A percentile compares a stretch with the other conserved stretches of the same genome.
phyloP scores from a whole-genome alignment of 2,113 vertebrate species.

The Oceanodroma tethys region DNA sequence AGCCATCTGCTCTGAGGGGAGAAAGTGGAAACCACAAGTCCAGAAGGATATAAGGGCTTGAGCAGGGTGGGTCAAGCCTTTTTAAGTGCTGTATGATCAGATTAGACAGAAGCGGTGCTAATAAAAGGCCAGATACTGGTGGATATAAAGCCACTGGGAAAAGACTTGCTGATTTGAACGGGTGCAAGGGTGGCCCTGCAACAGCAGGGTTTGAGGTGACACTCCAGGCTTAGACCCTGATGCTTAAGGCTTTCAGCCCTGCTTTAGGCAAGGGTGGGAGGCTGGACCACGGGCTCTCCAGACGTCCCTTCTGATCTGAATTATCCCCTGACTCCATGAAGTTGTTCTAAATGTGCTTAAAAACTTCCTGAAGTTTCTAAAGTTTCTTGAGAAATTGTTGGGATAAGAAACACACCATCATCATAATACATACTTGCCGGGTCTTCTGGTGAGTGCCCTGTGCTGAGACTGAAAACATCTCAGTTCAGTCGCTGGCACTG shows the following conservation, averaged over 20 bases:
- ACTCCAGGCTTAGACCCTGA: neutral
- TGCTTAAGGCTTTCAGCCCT: neutral
- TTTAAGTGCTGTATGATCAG: neutral
- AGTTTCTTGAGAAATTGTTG: neutral
- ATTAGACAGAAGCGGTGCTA: neutral
- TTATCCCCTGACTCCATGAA: neutral
- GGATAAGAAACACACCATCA: neutral
- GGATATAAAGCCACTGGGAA: neutral
- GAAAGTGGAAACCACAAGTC: neutral
- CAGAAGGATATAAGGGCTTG: neutral
- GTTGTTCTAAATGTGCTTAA: neutral
- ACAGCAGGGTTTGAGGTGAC: neutral
- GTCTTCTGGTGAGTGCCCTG: neutral
- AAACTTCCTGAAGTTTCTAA: neutral
- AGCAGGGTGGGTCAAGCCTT: neutral
- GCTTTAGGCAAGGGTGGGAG: neutral
- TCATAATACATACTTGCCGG: neutral
- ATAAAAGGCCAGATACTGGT: neutral
- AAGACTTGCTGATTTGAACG: rapidly evolving
- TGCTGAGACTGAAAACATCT: neutral
- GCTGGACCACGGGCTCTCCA: rapidly evolving
- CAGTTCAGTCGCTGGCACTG: neutral
- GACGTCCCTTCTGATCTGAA: neutral
- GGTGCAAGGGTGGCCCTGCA: neutral
- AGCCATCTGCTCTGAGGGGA: neutral